phyloP scores from a whole-genome alignment of 64 coral and sea anemone species.

The Actinia equina region DNA sequence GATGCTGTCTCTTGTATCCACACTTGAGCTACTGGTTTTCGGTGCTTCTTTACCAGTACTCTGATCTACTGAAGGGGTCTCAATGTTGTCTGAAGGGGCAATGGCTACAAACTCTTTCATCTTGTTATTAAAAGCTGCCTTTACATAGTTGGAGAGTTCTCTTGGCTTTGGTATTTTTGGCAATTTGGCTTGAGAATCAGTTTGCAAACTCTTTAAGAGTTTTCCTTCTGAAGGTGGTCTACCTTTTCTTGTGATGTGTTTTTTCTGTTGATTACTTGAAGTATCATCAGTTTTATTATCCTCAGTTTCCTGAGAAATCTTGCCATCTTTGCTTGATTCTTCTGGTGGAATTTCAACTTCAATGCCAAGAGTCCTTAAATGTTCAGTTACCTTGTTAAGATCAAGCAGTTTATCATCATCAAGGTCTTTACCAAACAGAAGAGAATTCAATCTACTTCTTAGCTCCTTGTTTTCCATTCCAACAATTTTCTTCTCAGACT shows the following conservation, averaged over 20 bases:
- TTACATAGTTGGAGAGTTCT: not conserved
- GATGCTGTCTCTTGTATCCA: not conserved
- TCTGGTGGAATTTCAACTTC: not conserved
- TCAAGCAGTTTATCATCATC: constrained; percentile 28
- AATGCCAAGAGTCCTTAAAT: not conserved
- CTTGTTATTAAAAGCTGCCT: not conserved
- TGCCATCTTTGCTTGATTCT: not conserved
- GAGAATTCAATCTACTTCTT: constrained; percentile 18
- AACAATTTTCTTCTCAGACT: constrained; percentile 22
- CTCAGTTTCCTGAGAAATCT: not conserved
- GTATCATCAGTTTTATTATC: not conserved
- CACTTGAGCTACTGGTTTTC: not conserved
- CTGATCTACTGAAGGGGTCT: not conserved
- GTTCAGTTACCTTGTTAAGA: constrained; percentile 17
- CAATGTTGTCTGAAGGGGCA: not conserved
- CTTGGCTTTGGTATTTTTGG: constrained; percentile 1
- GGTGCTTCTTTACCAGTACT: not conserved
- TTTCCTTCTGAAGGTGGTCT: constrained; percentile 29
- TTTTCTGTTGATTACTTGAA: not conserved
- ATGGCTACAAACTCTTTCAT: constrained; percentile 14
- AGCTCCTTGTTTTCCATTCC: constrained; percentile 48
- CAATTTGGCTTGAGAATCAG: not conserved
- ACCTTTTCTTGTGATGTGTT: constrained; percentile 9
- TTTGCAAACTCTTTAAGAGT: constrained; percentile 3
- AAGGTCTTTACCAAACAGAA: constrained; percentile 47